Evolutionary conservation across 2,888 invertebrate species (phyloP).

Genomic region (Melinopterus prodromus): DNA sequence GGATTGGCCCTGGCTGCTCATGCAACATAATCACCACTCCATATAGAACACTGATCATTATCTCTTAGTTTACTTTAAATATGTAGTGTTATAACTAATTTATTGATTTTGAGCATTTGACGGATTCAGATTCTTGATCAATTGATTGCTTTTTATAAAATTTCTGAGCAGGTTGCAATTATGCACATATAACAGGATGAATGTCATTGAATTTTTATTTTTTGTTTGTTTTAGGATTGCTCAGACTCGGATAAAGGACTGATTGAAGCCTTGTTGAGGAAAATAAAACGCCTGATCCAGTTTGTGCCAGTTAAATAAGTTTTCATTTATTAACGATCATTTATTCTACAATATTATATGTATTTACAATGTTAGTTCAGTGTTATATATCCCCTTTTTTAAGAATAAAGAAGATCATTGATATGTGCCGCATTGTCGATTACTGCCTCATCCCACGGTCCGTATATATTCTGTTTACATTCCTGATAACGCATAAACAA

Average conservation of each 20-base stretch:
- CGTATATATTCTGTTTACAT: slow-evolving; percentile 91
- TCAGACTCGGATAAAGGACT: slow-evolving; percentile 73
- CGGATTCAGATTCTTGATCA: too few relatives aligned
- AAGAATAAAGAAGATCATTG: slow-evolving; percentile 44
- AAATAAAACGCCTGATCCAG: slow-evolving; percentile 82
- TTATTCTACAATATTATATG: slow-evolving; percentile 29
- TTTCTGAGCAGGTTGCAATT: too few relatives aligned
- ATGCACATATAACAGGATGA: too few relatives aligned
- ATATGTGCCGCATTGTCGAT: slow-evolving; percentile 70
- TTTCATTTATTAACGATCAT: slow-evolving; percentile 38
- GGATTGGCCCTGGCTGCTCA: too few relatives aligned
- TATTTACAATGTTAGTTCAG: slow-evolving; percentile 21
- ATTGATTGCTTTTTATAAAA: too few relatives aligned
- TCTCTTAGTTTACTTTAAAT: too few relatives aligned
- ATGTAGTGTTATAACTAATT: too few relatives aligned
- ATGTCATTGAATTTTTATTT: slow-evolving; percentile 33
- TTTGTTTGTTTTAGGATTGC: slow-evolving; percentile 64
- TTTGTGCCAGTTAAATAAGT: slow-evolving; percentile 71
- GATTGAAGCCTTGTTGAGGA: slow-evolving; percentile 76
- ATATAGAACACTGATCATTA: too few relatives aligned
- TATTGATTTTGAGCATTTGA: too few relatives aligned
- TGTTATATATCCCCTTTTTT: slow-evolving; percentile 37
- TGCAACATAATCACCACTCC: too few relatives aligned
- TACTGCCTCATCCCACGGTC: slow-evolving; percentile 97
- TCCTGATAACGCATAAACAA: slow-evolving; percentile 80